These are phyloP conservation scores for Spea bombifrons DNA, from an alignment of 2,113 vertebrate species.

Conservation along the genomic window DNA sequence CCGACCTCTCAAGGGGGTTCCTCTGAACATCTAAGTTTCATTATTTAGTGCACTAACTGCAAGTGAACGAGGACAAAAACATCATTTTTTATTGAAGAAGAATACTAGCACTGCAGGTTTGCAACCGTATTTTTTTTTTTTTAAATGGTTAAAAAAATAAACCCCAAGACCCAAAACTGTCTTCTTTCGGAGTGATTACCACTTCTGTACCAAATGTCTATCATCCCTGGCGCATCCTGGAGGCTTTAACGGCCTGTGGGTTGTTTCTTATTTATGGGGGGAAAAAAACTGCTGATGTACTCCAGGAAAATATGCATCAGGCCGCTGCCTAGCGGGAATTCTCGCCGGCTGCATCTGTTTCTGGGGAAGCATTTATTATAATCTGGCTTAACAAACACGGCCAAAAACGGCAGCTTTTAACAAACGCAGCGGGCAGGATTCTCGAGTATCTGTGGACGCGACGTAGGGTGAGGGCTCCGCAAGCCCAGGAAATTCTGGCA, in stretches of 20 bases:
- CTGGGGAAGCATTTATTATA: constrained; percentile 17
- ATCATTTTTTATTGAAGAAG: too few relatives aligned
- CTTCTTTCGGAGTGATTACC: too few relatives aligned
- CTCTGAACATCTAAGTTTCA: too few relatives aligned
- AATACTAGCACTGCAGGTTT: too few relatives aligned
- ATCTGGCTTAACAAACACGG: not conserved
- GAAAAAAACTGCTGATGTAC: not conserved
- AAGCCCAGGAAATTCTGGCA: not conserved
- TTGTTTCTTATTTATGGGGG: not conserved
- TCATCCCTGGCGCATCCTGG: not conserved
- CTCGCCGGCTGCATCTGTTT: not conserved
- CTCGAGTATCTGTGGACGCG: not conserved
- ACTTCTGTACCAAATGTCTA: too few relatives aligned
- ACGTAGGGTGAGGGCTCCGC: not conserved
- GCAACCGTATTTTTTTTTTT: too few relatives aligned
- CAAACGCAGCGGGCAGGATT: not conserved
- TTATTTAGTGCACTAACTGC: too few relatives aligned
- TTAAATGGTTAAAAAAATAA: too few relatives aligned
- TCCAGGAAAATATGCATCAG: not conserved
- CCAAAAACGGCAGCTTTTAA: not conserved
- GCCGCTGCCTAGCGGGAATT: not conserved
- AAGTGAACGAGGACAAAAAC: too few relatives aligned
- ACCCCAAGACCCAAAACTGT: too few relatives aligned
- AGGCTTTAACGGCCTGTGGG: not conserved
- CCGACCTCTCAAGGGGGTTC: too few relatives aligned